Base-by-base conservation (phyloP, 2,797 vertebrate species). In the Rhabdophis nuchalis region DNA sequence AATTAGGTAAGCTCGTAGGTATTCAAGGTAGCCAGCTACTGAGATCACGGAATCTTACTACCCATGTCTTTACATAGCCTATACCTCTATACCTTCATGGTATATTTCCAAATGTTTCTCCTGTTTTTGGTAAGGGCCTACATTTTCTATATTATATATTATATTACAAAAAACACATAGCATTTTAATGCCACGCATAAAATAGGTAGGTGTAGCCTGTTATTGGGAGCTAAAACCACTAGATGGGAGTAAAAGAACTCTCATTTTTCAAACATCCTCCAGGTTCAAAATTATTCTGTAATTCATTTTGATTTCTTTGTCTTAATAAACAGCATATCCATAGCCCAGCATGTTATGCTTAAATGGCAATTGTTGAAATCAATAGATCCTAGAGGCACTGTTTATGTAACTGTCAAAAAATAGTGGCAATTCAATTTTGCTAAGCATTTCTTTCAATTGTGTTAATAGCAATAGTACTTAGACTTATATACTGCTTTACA, bases 201-300 rank as follows among this genome's bases (percentile, higher is more conserved):
- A 4, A 5, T 4, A 5, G 5, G 0, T 18, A 60, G 11, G 1
- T 9, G 13, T 5, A 0, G 23, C 46, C 36, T 85, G 94, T 0
- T 41, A 91, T 91, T 95, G 91, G 68, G 64, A 36, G 0, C 0
- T 0, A 16, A 10, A 27, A 1, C 93, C 96, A 23, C 91, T 94
- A 96, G 96, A 92, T 94, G 93, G 96, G 61, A 94, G 92, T 5
- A 87, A 91, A 93, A 32, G 89, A 94, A 94, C n/a, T 88, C 54
- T 1, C 0, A 0, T 4, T 52, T 20, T 2, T 1, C 41, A 56
- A n/a, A 61, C 2, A 1, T 1, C 0, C 3, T 1, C 8, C 20
- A 0, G 16, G 52, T 64, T 0, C 0, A 4, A 0, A 5, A 0
- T 8, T 0, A 29, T 3, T 6, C 52, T 27, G 11, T 11, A 25